Conservation (phyloP, 1,140 invertebrate species). For the Armadillidium nasatum region DNA sequence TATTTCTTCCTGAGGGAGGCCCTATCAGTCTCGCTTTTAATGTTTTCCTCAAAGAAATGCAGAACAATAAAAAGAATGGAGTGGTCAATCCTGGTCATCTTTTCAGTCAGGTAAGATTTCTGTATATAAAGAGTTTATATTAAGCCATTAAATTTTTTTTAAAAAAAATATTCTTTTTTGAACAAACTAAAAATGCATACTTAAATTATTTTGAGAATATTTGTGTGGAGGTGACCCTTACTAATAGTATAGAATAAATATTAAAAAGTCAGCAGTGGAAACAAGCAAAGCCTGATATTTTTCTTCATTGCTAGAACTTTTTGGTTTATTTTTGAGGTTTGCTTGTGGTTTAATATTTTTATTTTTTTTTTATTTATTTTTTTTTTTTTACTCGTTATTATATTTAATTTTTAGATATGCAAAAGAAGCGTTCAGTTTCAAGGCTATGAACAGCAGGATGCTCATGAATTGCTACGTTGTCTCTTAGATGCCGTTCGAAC, state of each 20-base stretch:
- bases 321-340: too few species aligned
- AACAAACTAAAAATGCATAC: background rate
- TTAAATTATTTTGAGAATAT: background rate
- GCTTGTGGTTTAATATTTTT: too few species aligned
- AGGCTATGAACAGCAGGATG: conserved; percentile 92
- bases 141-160: too few species aligned
- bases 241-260: too few species aligned
- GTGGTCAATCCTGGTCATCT: conserved; percentile 64
- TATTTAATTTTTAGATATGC: conserved; percentile 29
- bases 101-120: conserved; percentile 66
- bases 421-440: conserved; percentile 65
- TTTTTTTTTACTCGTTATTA: too few species aligned
- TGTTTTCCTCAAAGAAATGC: conserved; percentile 65
- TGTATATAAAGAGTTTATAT: background rate
- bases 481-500: conserved; percentile 37
- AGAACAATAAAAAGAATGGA: conserved; percentile 50
- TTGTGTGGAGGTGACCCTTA: too few species aligned
- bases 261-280: too few species aligned
- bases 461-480: conserved; percentile 76
- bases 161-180: background rate
- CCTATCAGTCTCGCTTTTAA: conserved; percentile 63
- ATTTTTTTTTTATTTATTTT: too few species aligned
- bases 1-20: conserved; percentile 65
- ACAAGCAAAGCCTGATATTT: too few species aligned
- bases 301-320: too few species aligned